Conservation (phyloP, 1,140 invertebrate species). For the Tenebrio molitor region DNA sequence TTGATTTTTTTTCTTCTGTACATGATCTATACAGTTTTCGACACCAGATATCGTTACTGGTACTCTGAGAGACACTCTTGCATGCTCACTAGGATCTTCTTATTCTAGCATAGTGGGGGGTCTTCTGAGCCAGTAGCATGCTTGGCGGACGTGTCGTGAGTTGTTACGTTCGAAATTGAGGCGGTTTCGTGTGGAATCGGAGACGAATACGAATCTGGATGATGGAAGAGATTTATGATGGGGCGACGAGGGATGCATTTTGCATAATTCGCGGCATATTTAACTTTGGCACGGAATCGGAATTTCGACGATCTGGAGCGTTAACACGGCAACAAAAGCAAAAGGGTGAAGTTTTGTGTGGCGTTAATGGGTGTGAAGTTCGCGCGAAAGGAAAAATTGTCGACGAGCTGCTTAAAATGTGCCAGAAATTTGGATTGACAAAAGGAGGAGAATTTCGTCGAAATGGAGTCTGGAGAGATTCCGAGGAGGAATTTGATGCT, state of each 20-base stretch:
- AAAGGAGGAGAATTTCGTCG: no score
- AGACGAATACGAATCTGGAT: conserved; percentile 4
- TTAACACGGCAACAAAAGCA: neutral
- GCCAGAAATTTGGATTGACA: no score
- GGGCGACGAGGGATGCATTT: neutral
- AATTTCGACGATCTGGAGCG: neutral
- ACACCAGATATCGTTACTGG: neutral
- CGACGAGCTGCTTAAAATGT: no score
- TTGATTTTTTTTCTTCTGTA: conserved; percentile 13
- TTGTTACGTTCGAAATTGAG: conserved; percentile 19
- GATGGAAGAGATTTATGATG: conserved; percentile 11
- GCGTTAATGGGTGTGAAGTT: no score
- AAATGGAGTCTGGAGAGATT: no score
- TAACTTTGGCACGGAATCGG: neutral
- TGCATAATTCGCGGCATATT: neutral
- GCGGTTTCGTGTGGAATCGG: conserved; percentile 19
- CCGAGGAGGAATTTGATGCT: no score
- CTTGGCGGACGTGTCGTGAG: neutral
- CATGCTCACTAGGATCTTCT: conserved; percentile 34
- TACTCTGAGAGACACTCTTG: conserved; percentile 29
- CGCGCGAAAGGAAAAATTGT: no score
- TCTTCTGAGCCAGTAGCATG: conserved; percentile 16
- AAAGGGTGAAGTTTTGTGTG: no score
- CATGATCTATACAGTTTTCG: neutral
- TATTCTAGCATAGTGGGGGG: conserved; percentile 8